Percentiles rank a stretch among this genome's conserved stretches.
phyloP scores from a whole-genome alignment of 2,888 invertebrate genomes.

The Drosophila barbarae region DNA sequence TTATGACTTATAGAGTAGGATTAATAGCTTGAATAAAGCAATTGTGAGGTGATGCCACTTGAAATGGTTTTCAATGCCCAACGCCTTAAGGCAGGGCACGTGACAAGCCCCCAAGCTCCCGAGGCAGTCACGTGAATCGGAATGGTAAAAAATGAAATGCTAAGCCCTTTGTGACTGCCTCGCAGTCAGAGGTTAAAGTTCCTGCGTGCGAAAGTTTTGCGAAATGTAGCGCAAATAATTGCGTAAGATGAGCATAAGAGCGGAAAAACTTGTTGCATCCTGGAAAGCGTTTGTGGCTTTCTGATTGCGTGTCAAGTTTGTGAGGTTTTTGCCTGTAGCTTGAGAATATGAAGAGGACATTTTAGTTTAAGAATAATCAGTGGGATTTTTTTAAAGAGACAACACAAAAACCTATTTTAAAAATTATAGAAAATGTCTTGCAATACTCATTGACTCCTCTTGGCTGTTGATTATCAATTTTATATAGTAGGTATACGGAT shows the following conservation, averaged over 20 bases:
- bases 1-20: neutral
- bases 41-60: neutral
- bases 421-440: neutral
- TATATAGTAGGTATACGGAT: neutral
- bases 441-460: too few relatives aligned
- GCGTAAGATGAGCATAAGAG: slow-evolving; percentile 52
- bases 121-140: slow-evolving; percentile 55
- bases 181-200: slow-evolving; percentile 53
- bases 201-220: slow-evolving; percentile 51
- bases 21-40: neutral
- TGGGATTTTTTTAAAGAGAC: neutral
- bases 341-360: slow-evolving; percentile 1
- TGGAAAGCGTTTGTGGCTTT: slow-evolving; percentile 24
- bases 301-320: slow-evolving; percentile 44
- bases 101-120: slow-evolving; percentile 46
- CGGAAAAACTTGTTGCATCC: slow-evolving; percentile 53
- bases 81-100: slow-evolving; percentile 38
- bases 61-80: neutral
- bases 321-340: neutral
- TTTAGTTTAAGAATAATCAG: neutral
- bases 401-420: neutral
- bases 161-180: slow-evolving; percentile 41
- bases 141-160: slow-evolving; percentile 25
- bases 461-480: neutral
- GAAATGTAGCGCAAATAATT: slow-evolving; percentile 54